These are phyloP conservation scores for Drosophila nigrodunni DNA, from an alignment of 1,140 invertebrate genomes.

Conservation along the genomic window DNA sequence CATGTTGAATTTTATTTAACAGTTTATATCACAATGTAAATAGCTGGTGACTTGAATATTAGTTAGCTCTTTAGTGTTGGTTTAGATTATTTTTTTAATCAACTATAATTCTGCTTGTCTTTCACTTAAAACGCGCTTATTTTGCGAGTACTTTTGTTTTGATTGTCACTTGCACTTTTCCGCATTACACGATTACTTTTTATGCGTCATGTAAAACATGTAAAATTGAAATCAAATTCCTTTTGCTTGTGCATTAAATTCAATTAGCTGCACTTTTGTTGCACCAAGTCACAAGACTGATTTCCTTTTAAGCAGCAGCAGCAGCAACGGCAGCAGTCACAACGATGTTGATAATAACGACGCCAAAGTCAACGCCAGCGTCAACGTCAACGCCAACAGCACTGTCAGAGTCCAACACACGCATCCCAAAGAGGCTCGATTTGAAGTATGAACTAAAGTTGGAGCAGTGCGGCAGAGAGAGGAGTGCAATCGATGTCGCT, in stretches of 20 bases:
- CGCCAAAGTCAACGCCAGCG: not conserved
- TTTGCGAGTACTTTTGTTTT: slow-evolving; percentile 16
- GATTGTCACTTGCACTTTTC: slow-evolving; percentile 50
- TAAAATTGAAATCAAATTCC: slow-evolving; percentile 68
- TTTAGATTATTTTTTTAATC: slow-evolving; percentile 10
- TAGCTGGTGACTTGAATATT: slow-evolving; percentile 33
- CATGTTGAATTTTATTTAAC: slow-evolving; percentile 45
- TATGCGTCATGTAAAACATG: slow-evolving; percentile 41
- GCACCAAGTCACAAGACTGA: slow-evolving; percentile 74
- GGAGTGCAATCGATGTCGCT: not conserved
- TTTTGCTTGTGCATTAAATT: slow-evolving; percentile 74
- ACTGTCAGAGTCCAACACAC: not conserved
- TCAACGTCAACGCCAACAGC: not conserved
- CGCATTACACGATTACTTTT: slow-evolving; percentile 43
- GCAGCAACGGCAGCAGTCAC: slow-evolving; percentile 7
- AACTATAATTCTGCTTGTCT: slow-evolving; percentile 13
- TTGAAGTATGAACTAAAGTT: slow-evolving; percentile 31
- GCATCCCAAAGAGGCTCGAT: slow-evolving; percentile 33
- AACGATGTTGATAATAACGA: slow-evolving; percentile 6
- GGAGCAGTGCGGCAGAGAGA: slow-evolving; percentile 11
- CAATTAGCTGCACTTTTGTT: slow-evolving; percentile 71
- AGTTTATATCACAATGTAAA: slow-evolving; percentile 41
- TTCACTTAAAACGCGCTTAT: slow-evolving; percentile 29
- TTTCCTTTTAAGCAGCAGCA: slow-evolving; percentile 59
- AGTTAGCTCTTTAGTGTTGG: slow-evolving; percentile 16